A percentile compares a stretch with the other conserved stretches of the same genome.
Evolutionary conservation across 2,888 invertebrate species (phyloP).

Genomic region (Sipha maydis): DNA sequence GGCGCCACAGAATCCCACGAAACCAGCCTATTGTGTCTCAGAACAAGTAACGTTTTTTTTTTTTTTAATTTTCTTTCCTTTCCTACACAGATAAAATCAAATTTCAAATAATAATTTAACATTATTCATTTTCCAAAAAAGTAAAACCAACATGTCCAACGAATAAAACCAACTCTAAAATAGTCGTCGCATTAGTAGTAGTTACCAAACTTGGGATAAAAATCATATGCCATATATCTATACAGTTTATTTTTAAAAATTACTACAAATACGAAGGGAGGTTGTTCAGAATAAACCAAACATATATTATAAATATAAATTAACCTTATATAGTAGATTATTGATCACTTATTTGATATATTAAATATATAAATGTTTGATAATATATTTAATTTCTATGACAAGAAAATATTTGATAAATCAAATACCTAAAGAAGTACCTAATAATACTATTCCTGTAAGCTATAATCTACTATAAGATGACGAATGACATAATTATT

Average conservation of each 20-base stretch:
- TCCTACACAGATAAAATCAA: not conserved
- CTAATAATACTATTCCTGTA: not conserved
- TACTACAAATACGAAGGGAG: not conserved
- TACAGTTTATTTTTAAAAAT: conserved; percentile 42
- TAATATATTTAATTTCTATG: not conserved
- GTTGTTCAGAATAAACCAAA: not conserved
- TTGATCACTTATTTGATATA: not conserved
- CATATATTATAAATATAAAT: no score
- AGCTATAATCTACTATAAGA: not conserved
- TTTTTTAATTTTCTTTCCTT: not conserved
- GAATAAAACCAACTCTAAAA: not conserved
- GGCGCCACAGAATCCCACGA: conserved; percentile 54
- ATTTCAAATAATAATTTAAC: conserved; percentile 15
- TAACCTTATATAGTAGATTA: not conserved
- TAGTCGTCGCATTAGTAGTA: not conserved
- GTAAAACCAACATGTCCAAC: conserved; percentile 31
- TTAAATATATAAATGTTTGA: not conserved
- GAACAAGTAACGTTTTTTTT: conserved; percentile 19
- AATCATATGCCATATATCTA: not conserved
- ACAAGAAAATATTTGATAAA: not conserved
- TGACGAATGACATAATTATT: not conserved
- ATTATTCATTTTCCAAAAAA: conserved; percentile 21
- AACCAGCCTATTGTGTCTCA: conserved; percentile 37
- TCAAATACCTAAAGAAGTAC: not conserved
- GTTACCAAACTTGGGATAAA: conserved; percentile 4